Conservation (phyloP, 2,113 vertebrate genomes). For the Macrotis lagotis region DNA sequence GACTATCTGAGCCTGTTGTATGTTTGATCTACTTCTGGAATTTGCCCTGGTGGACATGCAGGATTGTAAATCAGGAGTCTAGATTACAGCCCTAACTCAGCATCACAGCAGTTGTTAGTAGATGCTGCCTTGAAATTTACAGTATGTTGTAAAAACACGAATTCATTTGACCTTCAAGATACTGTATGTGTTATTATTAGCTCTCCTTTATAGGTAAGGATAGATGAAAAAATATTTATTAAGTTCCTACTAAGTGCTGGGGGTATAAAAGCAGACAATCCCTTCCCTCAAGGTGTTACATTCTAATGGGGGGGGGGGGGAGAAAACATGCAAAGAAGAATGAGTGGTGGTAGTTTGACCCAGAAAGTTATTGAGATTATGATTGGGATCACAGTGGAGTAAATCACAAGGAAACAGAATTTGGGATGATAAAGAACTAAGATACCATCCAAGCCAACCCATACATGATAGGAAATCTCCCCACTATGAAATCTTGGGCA, state of each 20-base stretch:
- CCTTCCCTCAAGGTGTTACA: neutral
- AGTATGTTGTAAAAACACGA: neutral
- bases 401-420: neutral
- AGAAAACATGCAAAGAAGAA: neutral
- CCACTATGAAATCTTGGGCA: neutral
- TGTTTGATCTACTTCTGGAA: neutral
- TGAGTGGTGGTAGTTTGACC: neutral
- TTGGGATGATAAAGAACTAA: neutral
- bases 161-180: neutral
- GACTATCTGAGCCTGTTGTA: neutral
- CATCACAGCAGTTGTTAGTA: neutral
- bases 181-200: neutral
- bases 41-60: neutral
- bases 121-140: neutral
- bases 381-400: neutral
- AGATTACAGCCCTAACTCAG: neutral
- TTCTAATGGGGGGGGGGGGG: neutral
- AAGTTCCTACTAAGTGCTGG: neutral
- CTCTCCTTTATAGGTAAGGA: slow-evolving; percentile 4
- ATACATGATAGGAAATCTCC: neutral
- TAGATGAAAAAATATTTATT: neutral
- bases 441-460: neutral
- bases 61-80: neutral
- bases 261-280: neutral
- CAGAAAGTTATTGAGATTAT: neutral